These are phyloP conservation scores for Mycteria americana DNA, from an alignment of 2,797 vertebrate species.

Conservation along the genomic window DNA sequence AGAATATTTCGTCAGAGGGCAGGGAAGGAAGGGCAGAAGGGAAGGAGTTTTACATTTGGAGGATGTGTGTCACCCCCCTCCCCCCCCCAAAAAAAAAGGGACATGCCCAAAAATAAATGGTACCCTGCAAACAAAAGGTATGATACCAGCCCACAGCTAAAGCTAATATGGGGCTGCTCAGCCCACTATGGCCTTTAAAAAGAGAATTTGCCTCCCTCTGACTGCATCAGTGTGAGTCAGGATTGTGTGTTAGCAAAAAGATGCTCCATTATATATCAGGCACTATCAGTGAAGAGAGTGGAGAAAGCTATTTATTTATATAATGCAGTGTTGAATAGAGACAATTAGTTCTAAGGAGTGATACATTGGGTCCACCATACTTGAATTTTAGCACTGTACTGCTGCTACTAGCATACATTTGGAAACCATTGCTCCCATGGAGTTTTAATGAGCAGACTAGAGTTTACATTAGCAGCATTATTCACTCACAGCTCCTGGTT, in stretches of 20 bases:
- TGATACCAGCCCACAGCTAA: background rate
- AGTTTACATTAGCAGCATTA: background rate
- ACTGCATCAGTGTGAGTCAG: background rate
- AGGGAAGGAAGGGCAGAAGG: background rate
- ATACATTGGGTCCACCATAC: background rate
- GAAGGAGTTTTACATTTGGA: background rate
- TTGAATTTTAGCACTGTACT: background rate
- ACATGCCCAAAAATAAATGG: background rate
- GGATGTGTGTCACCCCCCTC: fast-evolving
- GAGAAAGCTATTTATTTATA: background rate
- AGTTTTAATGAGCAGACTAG: background rate
- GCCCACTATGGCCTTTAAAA: background rate
- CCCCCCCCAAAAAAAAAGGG: background rate
- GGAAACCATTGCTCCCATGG: background rate
- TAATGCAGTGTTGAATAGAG: background rate
- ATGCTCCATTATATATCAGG: background rate
- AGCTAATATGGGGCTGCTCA: background rate
- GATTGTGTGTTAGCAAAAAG: background rate
- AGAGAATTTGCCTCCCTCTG: background rate
- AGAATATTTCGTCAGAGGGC: background rate
- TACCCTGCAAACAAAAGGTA: background rate
- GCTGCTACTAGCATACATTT: background rate
- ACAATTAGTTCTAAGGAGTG: background rate
- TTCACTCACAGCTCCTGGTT: background rate
- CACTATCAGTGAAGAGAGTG: background rate